Evolutionary conservation across 2,888 invertebrate species (phyloP).

Genomic region (Ophioninae sp.): DNA sequence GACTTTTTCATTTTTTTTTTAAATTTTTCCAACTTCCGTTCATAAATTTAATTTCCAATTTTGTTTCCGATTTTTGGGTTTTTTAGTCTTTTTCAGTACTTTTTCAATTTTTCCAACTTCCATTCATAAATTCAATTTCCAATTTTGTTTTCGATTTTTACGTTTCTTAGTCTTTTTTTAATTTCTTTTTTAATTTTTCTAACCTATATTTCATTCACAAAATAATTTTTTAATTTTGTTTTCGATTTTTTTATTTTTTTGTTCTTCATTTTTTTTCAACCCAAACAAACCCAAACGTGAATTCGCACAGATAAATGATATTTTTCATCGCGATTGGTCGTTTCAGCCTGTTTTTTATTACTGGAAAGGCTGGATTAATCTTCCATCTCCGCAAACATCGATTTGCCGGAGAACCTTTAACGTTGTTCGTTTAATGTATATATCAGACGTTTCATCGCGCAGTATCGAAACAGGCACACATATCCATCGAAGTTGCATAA

Average conservation of each 20-base stretch:
- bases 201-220: no score
- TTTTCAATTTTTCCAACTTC: neutral
- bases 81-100: neutral
- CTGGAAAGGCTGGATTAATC: conserved; percentile 48
- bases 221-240: no score
- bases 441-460: neutral
- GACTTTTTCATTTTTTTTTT: neutral
- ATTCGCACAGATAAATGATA: neutral
- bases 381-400: conserved; percentile 46
- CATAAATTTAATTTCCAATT: no score
- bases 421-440: neutral
- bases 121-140: no score
- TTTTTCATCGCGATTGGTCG: neutral
- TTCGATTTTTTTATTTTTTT: neutral
- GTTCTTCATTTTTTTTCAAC: neutral
- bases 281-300: no score
- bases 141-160: no score
- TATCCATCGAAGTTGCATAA: neutral
- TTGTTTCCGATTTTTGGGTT: neutral
- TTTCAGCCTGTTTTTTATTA: conserved; percentile 11
- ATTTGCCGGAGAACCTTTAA: conserved; percentile 23
- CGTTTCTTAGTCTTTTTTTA: no score
- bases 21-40: neutral
- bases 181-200: no score
- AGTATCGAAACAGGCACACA: no score